Evolutionary conservation across 2,888 invertebrate genomes (phyloP).

Genomic region (Xylota sylvarum): DNA sequence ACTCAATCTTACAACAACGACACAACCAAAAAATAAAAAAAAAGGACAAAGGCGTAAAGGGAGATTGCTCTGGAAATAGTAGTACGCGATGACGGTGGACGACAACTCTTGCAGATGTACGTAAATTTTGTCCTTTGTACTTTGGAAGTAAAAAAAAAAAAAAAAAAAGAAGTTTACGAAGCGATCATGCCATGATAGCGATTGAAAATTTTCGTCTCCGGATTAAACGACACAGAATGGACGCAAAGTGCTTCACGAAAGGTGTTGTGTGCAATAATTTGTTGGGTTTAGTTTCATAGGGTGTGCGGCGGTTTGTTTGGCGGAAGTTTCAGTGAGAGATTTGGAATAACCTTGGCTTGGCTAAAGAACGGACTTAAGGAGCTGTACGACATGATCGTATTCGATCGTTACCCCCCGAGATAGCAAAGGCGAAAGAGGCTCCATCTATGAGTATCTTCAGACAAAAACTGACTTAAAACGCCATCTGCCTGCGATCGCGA

Average conservation of each 20-base stretch:
- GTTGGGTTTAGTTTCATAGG: slow-evolving; percentile 22
- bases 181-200: slow-evolving; percentile 57
- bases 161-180: slow-evolving; percentile 3
- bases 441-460: no score
- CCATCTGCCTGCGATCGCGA: no score
- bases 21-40: no score
- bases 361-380: no score
- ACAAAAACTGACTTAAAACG: no score
- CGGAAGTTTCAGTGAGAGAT: no score
- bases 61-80: slow-evolving; percentile 30
- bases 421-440: no score
- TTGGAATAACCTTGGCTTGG: no score
- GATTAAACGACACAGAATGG: slow-evolving; percentile 41
- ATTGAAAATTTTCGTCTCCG: slow-evolving; percentile 46
- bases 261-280: slow-evolving; percentile 23
- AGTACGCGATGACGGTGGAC: slow-evolving; percentile 4
- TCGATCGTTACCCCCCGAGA: no score
- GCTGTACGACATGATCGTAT: not conserved
- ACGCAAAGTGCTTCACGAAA: slow-evolving; percentile 42
- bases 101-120: slow-evolving; percentile 56
- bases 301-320: slow-evolving; percentile 11
- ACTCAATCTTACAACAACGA: slow-evolving; percentile 49
- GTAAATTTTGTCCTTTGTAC: slow-evolving; percentile 54
- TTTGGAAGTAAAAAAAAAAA: slow-evolving; percentile 4
- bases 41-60: slow-evolving; percentile 56